Percentiles rank a stretch among this genome's conserved stretches.
Conservation (phyloP, 1,140 invertebrate genomes). For the Paraescarpia echinospica region DNA sequence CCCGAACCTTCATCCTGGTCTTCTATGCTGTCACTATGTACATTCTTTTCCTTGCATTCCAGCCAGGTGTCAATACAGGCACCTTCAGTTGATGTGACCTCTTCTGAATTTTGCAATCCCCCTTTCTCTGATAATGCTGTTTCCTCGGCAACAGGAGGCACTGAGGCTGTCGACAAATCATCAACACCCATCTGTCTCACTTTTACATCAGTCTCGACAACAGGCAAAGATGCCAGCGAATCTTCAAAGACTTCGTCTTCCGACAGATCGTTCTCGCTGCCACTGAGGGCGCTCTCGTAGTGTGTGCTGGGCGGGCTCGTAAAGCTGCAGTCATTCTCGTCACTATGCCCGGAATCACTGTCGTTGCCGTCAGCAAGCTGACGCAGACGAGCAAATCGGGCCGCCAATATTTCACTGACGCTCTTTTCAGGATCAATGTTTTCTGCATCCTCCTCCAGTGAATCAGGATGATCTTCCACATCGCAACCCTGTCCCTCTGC, state of each 20-base stretch:
- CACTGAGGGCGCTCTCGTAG: slow-evolving; percentile 10
- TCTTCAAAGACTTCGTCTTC: slow-evolving; percentile 14
- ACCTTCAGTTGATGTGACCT: neutral
- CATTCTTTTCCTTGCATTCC: neutral
- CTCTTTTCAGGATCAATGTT: neutral
- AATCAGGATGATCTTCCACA: neutral
- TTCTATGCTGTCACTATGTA: neutral
- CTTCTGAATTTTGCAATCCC: neutral
- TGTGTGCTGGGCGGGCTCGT: neutral
- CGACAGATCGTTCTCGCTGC: neutral
- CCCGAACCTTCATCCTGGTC: neutral
- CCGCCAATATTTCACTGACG: neutral
- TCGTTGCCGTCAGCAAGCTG: neutral
- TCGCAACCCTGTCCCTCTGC: neutral
- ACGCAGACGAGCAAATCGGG: neutral
- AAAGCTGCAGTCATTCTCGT: slow-evolving; percentile 11
- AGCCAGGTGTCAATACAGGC: too few species aligned
- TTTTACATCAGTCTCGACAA: neutral
- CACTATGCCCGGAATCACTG: neutral
- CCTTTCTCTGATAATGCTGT: neutral
- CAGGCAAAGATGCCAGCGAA: neutral
- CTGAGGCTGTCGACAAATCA: neutral
- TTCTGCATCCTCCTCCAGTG: neutral
- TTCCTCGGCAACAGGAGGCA: neutral
- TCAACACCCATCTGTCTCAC: neutral